Base-by-base conservation (phyloP, 2,113 vertebrate species). In the Theristicus caerulescens region DNA sequence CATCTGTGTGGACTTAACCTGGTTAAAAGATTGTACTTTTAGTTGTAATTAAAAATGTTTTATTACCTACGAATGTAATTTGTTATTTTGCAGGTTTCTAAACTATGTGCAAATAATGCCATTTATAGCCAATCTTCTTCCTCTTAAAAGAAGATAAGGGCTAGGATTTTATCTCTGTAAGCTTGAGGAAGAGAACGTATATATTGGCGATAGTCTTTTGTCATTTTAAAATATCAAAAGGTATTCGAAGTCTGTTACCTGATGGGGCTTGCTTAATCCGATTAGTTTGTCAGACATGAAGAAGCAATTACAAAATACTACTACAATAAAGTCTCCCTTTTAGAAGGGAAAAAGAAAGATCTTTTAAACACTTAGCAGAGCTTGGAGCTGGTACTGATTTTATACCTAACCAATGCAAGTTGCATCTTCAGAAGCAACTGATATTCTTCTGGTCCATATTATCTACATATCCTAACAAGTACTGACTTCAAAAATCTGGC, bases 361-460 rank as follows among this genome's bases (percentile, higher is more conserved):
- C 6, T n/a, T 5, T 51, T 7, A 55, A 79, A 15, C 57, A n/a
- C 2, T 31, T 65, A 9, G 11, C 6, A 9, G 16, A 32, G 5
- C 6, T 71, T 65, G 16, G 10, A 31, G 3, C 7, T 73, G 25
- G 9, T 59, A 16, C 5, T 72, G 1, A 8, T 52, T 71, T 79
- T 46, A n/a, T 34, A 24, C 6, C 2, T 13, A 20, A 46, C 1
- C 12, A 12, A n/a, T 57, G 7, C 2, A 46, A 52, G 38, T 8
- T 34, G 9, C 5, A 58, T 62, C 73, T 78, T 82, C 7, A 42
- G 61, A 42, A 59, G 4, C 1, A 9, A 1, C 1, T 69, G 36
- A 7, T 0, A 0, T 13, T 52, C 3, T 40, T 69, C 16, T 66
- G 13, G 13, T 62, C 15, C 1, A 0, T 38, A 3, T 51, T 36